Evolutionary conservation across 2,113 vertebrate species (phyloP).

Genomic region (Etheostoma cragini): DNA sequence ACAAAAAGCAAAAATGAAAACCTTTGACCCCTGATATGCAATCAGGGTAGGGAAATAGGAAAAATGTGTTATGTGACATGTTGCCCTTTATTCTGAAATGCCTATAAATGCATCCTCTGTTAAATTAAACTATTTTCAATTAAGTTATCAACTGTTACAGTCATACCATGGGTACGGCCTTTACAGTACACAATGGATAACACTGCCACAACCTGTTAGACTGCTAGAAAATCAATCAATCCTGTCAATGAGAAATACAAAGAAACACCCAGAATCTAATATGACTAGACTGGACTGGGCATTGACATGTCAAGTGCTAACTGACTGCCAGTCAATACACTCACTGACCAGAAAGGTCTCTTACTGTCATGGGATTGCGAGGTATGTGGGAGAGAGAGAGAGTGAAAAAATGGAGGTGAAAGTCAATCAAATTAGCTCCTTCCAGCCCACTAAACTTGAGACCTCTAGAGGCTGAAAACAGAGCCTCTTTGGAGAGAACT

Average conservation of each 20-base stretch:
- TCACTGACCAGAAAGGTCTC: conserved; percentile 84
- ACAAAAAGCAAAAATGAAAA: too few species aligned
- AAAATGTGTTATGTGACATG: neutral
- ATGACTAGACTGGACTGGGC: conserved; percentile 55
- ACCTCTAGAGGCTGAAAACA: conserved; percentile 56
- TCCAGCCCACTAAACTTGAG: conserved; percentile 80
- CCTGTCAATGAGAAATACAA: conserved; percentile 48
- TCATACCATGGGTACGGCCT: neutral
- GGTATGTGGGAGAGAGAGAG: conserved; percentile 53
- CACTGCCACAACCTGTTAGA: conserved; percentile 21
- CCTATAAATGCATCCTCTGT: neutral
- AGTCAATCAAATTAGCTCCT: conserved; percentile 85
- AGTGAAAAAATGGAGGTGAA: conserved; percentile 66
- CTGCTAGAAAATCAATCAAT: conserved; percentile 46
- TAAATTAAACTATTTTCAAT: neutral
- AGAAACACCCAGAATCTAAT: conserved; percentile 58
- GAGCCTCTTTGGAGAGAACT: conserved; percentile 54
- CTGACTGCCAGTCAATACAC: conserved; percentile 83
- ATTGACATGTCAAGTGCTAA: conserved; percentile 85
- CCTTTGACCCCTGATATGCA: too few species aligned
- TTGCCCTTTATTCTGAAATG: neutral
- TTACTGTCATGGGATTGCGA: conserved; percentile 77
- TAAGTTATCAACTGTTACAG: neutral
- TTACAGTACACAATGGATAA: neutral
- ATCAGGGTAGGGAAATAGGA: neutral